A percentile compares a stretch with the other conserved stretches of the same genome.
Evolutionary conservation across 2,888 invertebrate species (phyloP).

Genomic region (Tuta absoluta): DNA sequence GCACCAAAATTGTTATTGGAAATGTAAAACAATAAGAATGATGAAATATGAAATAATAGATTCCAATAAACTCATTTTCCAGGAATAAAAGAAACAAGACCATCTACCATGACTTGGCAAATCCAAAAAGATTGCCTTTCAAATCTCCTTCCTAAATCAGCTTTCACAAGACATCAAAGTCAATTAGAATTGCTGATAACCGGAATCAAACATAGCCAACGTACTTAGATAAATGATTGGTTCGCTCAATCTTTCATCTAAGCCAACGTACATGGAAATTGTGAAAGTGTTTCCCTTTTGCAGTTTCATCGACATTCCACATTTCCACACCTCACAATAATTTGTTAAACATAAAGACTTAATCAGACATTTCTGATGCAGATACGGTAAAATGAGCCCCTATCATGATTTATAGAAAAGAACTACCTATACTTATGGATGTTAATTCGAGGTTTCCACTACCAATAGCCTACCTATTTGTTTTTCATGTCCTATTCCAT

Average conservation of each 20-base stretch:
- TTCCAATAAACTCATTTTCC: neutral
- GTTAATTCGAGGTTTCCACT: neutral
- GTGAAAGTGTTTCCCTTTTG: neutral
- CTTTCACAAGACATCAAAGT: conserved; percentile 4
- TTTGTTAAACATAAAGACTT: neutral
- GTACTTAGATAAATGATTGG: neutral
- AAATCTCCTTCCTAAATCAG: neutral
- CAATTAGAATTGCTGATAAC: conserved; percentile 3
- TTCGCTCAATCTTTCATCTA: too few species aligned
- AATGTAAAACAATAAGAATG: neutral
- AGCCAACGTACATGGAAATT: neutral
- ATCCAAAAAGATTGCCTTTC: neutral
- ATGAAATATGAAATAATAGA: neutral
- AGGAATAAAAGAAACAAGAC: neutral
- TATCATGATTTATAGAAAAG: too few species aligned
- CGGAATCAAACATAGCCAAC: neutral
- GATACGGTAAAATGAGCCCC: too few species aligned
- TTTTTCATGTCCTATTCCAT: too few species aligned
- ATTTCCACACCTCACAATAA: too few species aligned
- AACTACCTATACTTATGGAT: neutral
- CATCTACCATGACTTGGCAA: neutral
- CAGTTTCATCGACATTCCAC: neutral
- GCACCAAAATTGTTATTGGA: too few species aligned
- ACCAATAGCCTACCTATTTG: too few species aligned
- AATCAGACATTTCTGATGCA: too few species aligned